Evolutionary conservation across 2,113 vertebrate genomes (phyloP).

Genomic region (Morone chrysops): DNA sequence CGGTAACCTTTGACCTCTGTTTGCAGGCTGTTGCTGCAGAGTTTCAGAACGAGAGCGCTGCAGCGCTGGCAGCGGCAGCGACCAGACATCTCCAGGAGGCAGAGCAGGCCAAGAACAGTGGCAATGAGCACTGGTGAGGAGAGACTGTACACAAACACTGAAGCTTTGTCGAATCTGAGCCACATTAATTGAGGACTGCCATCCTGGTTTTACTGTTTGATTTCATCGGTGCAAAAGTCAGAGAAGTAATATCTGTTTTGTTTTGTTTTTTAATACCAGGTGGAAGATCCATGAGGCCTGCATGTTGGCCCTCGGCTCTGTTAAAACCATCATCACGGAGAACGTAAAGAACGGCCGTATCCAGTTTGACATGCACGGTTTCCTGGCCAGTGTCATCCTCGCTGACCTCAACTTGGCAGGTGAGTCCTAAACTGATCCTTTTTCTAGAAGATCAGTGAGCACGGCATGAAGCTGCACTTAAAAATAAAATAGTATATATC

Average conservation of each 20-base stretch:
- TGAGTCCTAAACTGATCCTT: constrained; percentile 54
- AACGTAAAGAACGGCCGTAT: constrained; percentile 94
- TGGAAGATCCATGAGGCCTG: constrained; percentile 99
- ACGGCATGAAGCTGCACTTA: too few relatives aligned
- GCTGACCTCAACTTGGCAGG: constrained; percentile 94
- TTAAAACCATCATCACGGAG: constrained; percentile 95
- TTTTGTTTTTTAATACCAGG: constrained; percentile 77
- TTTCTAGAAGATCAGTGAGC: too few relatives aligned
- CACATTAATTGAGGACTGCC: neutral
- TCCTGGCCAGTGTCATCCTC: constrained; percentile 94
- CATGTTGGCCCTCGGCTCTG: constrained; percentile 96
- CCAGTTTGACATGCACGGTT: constrained; percentile 98
- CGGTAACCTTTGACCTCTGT: constrained; percentile 4
- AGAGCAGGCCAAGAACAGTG: constrained; percentile 90
- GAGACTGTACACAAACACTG: neutral
- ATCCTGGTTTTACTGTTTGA: neutral
- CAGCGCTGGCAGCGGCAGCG: constrained; percentile 94
- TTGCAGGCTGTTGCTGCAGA: constrained; percentile 94
- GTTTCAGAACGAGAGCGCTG: constrained; percentile 98
- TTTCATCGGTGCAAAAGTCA: neutral
- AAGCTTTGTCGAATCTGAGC: neutral
- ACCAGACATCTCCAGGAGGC: constrained; percentile 96
- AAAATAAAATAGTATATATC: too few relatives aligned
- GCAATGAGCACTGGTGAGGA: constrained; percentile 93
- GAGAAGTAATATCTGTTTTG: neutral